Evolutionary conservation across 2,888 invertebrate genomes (phyloP), one percentile per base, ranked within the genome.

Genomic region (Pomacea canaliculata): DNA sequence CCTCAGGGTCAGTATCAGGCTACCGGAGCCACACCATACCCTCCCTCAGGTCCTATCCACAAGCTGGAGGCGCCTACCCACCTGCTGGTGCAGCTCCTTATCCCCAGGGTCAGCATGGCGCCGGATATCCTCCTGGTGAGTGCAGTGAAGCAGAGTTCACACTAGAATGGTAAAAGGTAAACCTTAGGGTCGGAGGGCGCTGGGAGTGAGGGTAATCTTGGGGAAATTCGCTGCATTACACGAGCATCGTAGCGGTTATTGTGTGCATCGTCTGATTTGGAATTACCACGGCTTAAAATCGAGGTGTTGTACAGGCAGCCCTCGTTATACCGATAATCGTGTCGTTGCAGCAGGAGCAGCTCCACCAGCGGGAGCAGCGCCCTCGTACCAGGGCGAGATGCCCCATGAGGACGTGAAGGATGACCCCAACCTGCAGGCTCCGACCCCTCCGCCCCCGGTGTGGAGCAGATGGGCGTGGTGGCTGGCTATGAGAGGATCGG

Each of bases 401-500:
- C 76, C 76, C 2, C 37, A 56, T 5, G 76, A 67, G 49, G 76
- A 76, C 19, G 69, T 72, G 23, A 76, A 69, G 72, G 76, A 76
- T 51, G 76, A 76, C 68, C 76, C 76, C 13, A 62, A 60, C 56
- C 23, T 76, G 62, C 73, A 73, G 68, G 79, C 82, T 8, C 60
- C 81, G 12, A 67, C 75, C 37, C 82, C 84, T 78, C 84, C 65
- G 87, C 87, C 59, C 92, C 92, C 27, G 91, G 92, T 7, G 81
- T 92, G 81, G 92, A 92, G 75, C 87, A 90, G 73, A 90, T 92
- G 89, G 92, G 92, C 79, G 83, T 86, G 37, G 90, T 92, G 27
- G 79, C 83, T 19, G 92, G 92, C 7, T 92, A 92, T 79, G 91
- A 91, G 79, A 87, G 89, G 76, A 85, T 92, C 16, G 91, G 91